Base-by-base conservation (phyloP, 2,113 vertebrate genomes). In the Rhea americana region DNA sequence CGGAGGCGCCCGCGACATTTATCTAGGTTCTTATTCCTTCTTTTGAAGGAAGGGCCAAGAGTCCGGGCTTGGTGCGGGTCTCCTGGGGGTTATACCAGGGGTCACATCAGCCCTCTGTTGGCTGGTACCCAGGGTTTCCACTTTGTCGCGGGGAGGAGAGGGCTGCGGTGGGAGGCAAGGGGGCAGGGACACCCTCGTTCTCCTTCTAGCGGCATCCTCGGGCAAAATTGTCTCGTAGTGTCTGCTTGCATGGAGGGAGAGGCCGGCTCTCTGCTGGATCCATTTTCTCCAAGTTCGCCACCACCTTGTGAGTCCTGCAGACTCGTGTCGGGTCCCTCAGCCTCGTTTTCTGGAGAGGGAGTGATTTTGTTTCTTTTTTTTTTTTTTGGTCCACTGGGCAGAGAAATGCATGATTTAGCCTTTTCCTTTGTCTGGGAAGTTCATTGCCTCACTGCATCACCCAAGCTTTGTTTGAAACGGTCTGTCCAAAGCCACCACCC, bases 221-320 rank as follows among this genome's bases (percentile, higher is more conserved):
- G 68, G 65, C 35, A n/a, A 3, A 6, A 35, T 11, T 56, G 43
- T 56, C 32, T 26, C 48, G 39, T 0, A 1, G 28, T 41, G 30
- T 26, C 1, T 0, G 1, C 50, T 26, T 66, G 68, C 47, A 9
- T 9, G 0, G 1, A 5, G 5, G 25, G 18, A 89, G 41, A 66
- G 30, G n/a, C 15, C 68, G 72, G 22, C 37, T 90, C 20, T 53
- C 45, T 1, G 9, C 65, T 12, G 17, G 35, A 24, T 79, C 13
- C 0, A 0, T 71, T 91, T 84, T 51, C 28, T 56, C 70, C 50
- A 30, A 18, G 24, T 92, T 74, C 76, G 39, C 68, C 30, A 37
- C 45, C 6, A 55, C 80, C 26, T 70, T 53, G 20, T 5, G 13
- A 56, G 56, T 32, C 73, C 50, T 70, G 35, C 39, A 73, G 55